Evolutionary conservation across 2,888 invertebrate genomes (phyloP), one percentile per base, ranked within the genome.

Genomic region (Zygothrica quintamaculata): DNA sequence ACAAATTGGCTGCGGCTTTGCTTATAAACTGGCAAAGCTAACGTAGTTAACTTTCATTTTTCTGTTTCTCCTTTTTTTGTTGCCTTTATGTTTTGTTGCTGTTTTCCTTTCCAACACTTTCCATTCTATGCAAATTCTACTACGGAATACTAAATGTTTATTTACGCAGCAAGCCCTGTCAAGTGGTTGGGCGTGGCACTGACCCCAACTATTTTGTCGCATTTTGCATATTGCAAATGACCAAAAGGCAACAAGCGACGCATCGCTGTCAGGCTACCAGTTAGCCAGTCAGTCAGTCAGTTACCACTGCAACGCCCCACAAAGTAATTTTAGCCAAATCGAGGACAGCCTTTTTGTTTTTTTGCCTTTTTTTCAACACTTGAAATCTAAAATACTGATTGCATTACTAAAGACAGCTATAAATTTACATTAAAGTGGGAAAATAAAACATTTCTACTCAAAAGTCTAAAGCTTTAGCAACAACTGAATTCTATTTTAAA

Each of bases 141-240:
- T n/a, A 84, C 84, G 71, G 74, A 67, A 87, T 78, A 62, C 74
- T 78, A 84, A 87, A 84, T 84, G 82, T 87, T 84, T 84, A 87
- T 82, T 86, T 82, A 77, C 81, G 67, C 75, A 70, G 65, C 74
- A 29, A 53, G 47, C 36, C 39, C 60, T 48, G 57, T 31, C 62
- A 61, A 80, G 68, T 65, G 75, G 53, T 36, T 43, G 74, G 79
- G 79, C 65, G 76, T 72, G 69, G 57, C 64, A 13, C 36, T 44
- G 31, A 39, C 48, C 61, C 34, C 51, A 82, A 70, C 84, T 76
- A 79, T 79, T 79, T 76, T 76, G 84, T 79, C 77, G 80, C 74
- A 66, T 65, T 81, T 85, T 81, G 84, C 77, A 86, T 84, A 74
- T 79, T 85, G 80, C 84, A 71, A 66, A 78, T 66, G 42, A 59